Percentiles rank a stretch among this genome's conserved stretches.
Evolutionary conservation across 2,113 vertebrate genomes (phyloP).

Genomic region (Pseudonaja textilis): DNA sequence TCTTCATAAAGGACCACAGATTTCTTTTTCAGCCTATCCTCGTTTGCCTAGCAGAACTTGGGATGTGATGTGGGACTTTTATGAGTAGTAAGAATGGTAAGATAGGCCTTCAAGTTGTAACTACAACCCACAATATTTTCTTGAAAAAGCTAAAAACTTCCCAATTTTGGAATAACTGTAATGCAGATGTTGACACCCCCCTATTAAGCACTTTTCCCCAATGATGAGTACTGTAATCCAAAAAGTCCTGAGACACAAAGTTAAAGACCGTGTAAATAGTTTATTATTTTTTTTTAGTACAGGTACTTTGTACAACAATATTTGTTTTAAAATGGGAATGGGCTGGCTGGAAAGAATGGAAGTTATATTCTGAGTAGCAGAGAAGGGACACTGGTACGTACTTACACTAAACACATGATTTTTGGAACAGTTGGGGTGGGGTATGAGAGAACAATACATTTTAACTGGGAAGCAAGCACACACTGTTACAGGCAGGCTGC

Average conservation of each 20-base stretch:
- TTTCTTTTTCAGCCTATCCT: background rate
- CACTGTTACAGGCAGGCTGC: background rate
- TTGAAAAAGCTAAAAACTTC: background rate
- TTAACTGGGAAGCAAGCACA: constrained; percentile 2
- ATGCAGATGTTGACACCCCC: background rate
- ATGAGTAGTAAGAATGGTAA: background rate
- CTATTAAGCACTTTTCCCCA: background rate
- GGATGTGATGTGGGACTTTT: background rate
- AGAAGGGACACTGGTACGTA: constrained; percentile 17
- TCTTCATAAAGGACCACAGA: background rate
- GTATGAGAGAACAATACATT: background rate
- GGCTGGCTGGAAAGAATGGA: constrained; percentile 12
- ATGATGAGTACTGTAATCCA: background rate
- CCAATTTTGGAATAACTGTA: background rate
- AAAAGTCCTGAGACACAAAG: background rate
- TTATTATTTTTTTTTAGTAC: constrained; percentile 40
- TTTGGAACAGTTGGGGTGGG: background rate
- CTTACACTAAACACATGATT: constrained; percentile 20
- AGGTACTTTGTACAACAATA: constrained; percentile 30
- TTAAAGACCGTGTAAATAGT: constrained; percentile 48
- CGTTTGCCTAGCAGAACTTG: background rate
- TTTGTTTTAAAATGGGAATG: constrained; percentile 19
- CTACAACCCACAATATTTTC: background rate
- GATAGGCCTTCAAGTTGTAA: background rate
- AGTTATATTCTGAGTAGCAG: constrained; percentile 16